These are phyloP conservation scores for Zoroaster sp. DNA, from an alignment of 53 echinoderm and acorn worm species.

Conservation along the genomic window DNA sequence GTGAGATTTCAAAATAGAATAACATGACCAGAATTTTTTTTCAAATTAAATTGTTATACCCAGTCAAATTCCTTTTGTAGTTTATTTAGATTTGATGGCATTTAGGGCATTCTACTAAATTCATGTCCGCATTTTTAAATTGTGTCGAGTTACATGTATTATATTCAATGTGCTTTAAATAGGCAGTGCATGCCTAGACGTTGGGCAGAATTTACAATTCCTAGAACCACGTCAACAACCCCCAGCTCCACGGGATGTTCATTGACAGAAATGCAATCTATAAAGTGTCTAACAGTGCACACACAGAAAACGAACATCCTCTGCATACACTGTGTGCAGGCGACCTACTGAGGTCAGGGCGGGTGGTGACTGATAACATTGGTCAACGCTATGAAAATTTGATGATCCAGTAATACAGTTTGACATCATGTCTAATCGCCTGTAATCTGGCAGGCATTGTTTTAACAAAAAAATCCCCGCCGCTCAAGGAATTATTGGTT, in stretches of 20 bases:
- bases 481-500: too few species aligned
- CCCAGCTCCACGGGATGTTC: neutral
- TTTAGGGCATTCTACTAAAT: too few species aligned
- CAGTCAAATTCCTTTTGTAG: too few species aligned
- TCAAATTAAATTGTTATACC: too few species aligned
- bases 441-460: neutral
- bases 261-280: neutral
- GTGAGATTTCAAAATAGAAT: too few species aligned
- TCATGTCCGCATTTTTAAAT: neutral
- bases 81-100: too few species aligned
- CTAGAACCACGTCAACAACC: neutral
- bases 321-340: neutral
- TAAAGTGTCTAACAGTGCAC: neutral
- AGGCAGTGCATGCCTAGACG: neutral
- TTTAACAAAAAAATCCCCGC: neutral
- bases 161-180: neutral
- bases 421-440: neutral
- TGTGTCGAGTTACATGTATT: neutral
- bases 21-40: too few species aligned
- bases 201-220: neutral
- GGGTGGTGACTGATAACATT: neutral
- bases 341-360: neutral
- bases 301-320: neutral
- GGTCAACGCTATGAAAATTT: conserved; percentile 32
- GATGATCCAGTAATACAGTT: neutral